Base-by-base conservation (phyloP, 2,113 vertebrate species). In the Scalopus aquaticus region DNA sequence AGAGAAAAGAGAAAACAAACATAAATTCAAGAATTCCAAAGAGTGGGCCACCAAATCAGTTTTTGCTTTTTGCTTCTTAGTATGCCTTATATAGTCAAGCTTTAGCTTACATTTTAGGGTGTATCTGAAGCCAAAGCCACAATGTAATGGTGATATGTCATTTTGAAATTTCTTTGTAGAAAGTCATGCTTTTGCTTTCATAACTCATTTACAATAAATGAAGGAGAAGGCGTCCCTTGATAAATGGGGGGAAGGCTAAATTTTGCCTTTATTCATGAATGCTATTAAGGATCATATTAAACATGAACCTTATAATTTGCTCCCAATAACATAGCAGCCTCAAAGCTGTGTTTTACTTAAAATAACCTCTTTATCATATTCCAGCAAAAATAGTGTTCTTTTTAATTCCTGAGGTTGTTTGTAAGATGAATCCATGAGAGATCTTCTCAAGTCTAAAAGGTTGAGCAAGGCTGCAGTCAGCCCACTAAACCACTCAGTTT, bases 121-220 rank as follows among this genome's bases (percentile, higher is more conserved):
- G 67, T 20, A 0, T 44, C 46, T 82, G 56, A 24, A 28, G 58
- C 87, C 93, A 91, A 70, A 94, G 85, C 93, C 74, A 32, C 96
- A 60, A 0, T 5, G 62, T 70, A n/a, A 58, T 44, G 30, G 44
- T 35, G 46, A 70, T 9, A 28, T 39, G 88, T 89, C 72, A 15
- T 72, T 92, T 92, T 69, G 88, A 94, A 87, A 93, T 72, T 44
- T 93, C 85, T 86, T 44, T 64, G 35, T 76, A 79, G 90, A 90
- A 91, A 92, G 67, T 46, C 35, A 15, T 77, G 80, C 82, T 39
- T 90, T 86, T 86, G 92, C 74, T 90, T 94, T 91, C 28, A 24
- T 69, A 88, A 77, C 56, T 88, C n/a, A 42, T 79, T 93, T 84
- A 70, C 49, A 78, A 30, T 54, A 56, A 94, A 44, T 35, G n/a